These are phyloP conservation scores for Mormyrus proboscirostris DNA, from an alignment of 2,797 vertebrate genomes.

Conservation along the genomic window DNA sequence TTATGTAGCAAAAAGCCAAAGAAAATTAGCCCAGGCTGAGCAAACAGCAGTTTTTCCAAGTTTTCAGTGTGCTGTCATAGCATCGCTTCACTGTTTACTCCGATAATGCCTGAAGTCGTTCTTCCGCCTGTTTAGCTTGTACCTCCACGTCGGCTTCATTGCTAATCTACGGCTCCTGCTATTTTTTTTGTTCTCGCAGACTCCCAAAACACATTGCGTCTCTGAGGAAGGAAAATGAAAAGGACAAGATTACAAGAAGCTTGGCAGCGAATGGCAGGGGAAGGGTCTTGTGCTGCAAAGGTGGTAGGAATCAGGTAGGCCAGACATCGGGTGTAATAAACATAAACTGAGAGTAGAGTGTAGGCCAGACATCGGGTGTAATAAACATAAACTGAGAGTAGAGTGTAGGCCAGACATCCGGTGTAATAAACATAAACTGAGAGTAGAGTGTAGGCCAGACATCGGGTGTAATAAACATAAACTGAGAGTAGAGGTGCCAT, in stretches of 20 bases:
- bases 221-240: not conserved
- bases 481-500: not conserved
- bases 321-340: not conserved
- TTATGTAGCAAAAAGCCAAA: slow-evolving; percentile 12
- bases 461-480: not conserved
- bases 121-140: not conserved
- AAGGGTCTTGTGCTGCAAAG: not conserved
- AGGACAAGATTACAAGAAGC: not conserved
- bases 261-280: not conserved
- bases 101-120: not conserved
- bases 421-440: not conserved
- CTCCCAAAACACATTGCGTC: not conserved
- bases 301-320: not conserved
- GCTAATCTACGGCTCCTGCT: not conserved
- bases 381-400: too few species aligned
- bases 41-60: not conserved
- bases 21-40: slow-evolving; percentile 2
- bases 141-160: not conserved
- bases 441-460: not conserved
- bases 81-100: not conserved
- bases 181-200: not conserved
- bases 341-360: not conserved
- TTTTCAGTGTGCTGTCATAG: not conserved
- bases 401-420: not conserved
- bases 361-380: too few species aligned